Percentiles rank a stretch among this genome's conserved stretches.
phyloP scores from a whole-genome alignment of 2,797 vertebrate genomes.

The Taeniopygia guttata region DNA sequence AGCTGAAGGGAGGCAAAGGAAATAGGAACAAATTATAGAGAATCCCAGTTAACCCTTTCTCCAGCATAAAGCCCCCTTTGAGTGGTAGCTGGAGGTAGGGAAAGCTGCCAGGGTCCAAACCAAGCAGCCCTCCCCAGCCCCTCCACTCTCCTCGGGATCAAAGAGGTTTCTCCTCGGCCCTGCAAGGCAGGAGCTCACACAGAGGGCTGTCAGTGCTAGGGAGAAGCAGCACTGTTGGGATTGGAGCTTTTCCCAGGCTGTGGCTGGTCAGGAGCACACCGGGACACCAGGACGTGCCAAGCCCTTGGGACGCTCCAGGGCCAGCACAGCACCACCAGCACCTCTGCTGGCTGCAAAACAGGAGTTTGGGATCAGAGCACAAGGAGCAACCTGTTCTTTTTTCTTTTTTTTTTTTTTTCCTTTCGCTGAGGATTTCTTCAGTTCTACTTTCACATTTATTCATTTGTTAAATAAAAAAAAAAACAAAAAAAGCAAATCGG shows the following conservation, averaged over 20 bases:
- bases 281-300: neutral
- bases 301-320: neutral
- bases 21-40: conserved; percentile 79
- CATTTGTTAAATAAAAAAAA: neutral
- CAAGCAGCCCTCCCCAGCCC: conserved; percentile 36
- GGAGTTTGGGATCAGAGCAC: neutral
- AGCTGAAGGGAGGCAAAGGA: conserved; percentile 80
- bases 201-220: conserved; percentile 32
- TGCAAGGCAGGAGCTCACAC: conserved; percentile 30
- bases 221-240: conserved; percentile 21
- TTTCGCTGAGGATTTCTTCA: neutral
- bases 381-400: rapidly evolving
- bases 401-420: too few species aligned
- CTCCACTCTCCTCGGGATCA: conserved; percentile 35
- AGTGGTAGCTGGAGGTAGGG: conserved; percentile 39
- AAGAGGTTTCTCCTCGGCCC: conserved; percentile 35
- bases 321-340: neutral
- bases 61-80: neutral
- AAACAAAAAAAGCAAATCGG: rapidly evolving
- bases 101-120: conserved; percentile 34
- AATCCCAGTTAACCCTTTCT: conserved; percentile 79
- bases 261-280: rapidly evolving
- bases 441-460: neutral
- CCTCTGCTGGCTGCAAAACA: rapidly evolving
- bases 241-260: neutral